Percentiles rank a stretch among this genome's conserved stretches.
phyloP scores from a whole-genome alignment of 2,113 vertebrate genomes.

The Antechinus stuartii region DNA sequence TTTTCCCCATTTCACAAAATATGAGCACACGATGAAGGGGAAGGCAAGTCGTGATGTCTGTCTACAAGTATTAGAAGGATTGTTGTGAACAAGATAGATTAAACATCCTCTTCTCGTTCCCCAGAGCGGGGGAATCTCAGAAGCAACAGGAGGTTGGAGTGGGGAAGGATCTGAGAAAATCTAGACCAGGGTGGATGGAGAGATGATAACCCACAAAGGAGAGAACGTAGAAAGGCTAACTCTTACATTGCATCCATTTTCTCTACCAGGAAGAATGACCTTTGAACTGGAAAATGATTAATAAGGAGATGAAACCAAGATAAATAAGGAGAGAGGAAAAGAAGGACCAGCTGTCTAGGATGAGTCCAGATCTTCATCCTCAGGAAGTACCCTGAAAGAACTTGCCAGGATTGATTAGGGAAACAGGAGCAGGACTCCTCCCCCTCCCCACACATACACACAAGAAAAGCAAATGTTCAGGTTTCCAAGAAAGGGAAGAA shows the following conservation, averaged over 20 bases:
- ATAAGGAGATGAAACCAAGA: not conserved
- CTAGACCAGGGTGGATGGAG: not conserved
- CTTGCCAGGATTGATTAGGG: not conserved
- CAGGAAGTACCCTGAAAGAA: not conserved
- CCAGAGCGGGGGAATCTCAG: not conserved
- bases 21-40: not conserved
- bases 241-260: not conserved
- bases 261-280: not conserved
- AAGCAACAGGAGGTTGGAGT: not conserved
- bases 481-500: not conserved
- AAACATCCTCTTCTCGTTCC: not conserved
- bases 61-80: not conserved
- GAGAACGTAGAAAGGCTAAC: not conserved
- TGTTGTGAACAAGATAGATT: not conserved
- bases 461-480: not conserved
- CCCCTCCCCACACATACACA: not conserved
- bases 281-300: not conserved
- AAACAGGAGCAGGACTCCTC: not conserved
- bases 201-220: not conserved
- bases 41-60: not conserved
- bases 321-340: not conserved
- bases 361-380: not conserved
- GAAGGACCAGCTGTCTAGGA: not conserved
- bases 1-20: not conserved
- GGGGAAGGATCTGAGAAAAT: not conserved